Evolutionary conservation across 1,140 invertebrate species (phyloP).

Genomic region (Drosophila triauraria): DNA sequence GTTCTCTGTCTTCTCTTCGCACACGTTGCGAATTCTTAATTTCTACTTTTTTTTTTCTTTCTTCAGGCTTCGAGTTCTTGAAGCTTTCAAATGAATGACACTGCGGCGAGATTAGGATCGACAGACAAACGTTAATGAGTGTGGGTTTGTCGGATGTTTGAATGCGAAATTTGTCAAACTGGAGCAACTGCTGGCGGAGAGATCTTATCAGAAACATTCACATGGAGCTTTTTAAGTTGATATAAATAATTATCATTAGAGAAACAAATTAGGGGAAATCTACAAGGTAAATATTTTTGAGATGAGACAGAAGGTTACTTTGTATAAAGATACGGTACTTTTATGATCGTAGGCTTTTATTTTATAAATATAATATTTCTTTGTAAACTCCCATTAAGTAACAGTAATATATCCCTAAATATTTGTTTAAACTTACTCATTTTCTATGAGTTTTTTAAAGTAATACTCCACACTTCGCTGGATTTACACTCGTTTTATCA

Average conservation of each 20-base stretch:
- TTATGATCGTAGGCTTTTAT: too few species aligned
- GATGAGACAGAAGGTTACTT: background rate
- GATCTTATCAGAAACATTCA: background rate
- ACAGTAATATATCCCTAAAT: too few species aligned
- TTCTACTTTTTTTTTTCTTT: background rate
- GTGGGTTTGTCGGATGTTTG: background rate
- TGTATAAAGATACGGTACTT: too few species aligned
- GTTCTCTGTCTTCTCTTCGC: slow-evolving; percentile 27
- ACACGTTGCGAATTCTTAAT: slow-evolving; percentile 43
- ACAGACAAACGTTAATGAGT: slow-evolving; percentile 36
- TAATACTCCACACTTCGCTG: background rate
- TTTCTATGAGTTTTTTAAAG: background rate
- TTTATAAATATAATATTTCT: too few species aligned
- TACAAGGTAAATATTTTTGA: background rate
- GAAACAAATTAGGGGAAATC: slow-evolving; percentile 7
- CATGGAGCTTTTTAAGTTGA: background rate
- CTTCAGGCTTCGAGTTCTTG: background rate
- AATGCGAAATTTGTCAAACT: slow-evolving; percentile 35
- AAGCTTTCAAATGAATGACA: slow-evolving; percentile 51
- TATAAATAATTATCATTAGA: background rate
- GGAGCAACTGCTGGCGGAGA: slow-evolving; percentile 16
- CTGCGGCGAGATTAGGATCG: slow-evolving; percentile 8
- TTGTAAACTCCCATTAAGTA: too few species aligned
- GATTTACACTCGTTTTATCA: background rate
- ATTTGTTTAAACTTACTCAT: too few species aligned